phyloP scores from a whole-genome alignment of 92 coral and sea anemone species.

The Diadumene lineata region DNA sequence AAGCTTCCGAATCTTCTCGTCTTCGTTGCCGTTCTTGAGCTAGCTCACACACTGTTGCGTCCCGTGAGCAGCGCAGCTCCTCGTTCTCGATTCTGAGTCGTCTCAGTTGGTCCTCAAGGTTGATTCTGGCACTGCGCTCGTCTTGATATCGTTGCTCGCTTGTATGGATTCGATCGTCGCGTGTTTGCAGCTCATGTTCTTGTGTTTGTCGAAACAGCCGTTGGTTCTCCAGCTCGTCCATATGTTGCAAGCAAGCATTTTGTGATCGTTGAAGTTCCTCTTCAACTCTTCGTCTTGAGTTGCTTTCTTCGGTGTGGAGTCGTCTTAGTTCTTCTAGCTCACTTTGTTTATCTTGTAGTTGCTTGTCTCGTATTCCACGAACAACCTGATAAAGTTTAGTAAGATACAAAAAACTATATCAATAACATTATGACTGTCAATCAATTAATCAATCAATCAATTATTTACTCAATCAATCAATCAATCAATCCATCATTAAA shows the following conservation, averaged over 20 bases:
- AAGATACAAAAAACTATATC: too few species aligned
- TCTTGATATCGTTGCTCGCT: conserved; percentile 58
- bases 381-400: conserved; percentile 22
- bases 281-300: conserved; percentile 48
- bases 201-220: conserved; percentile 72
- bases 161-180: conserved; percentile 59
- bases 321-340: conserved; percentile 50
- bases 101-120: conserved; percentile 62
- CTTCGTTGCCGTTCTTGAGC: conserved; percentile 46
- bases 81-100: conserved; percentile 56
- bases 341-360: conserved; percentile 65
- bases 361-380: conserved; percentile 66
- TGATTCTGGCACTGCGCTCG: conserved; percentile 56
- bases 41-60: conserved; percentile 51
- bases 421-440: too few species aligned
- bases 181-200: conserved; percentile 50
- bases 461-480: too few species aligned
- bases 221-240: conserved; percentile 75
- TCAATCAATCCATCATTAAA: too few species aligned
- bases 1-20: conserved; percentile 45
- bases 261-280: conserved; percentile 63
- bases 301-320: conserved; percentile 45
- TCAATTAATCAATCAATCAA: too few species aligned
- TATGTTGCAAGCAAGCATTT: conserved; percentile 55
- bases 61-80: conserved; percentile 53